phyloP scores from a whole-genome alignment of 2,888 invertebrate genomes.

The Andrena bucephala region DNA sequence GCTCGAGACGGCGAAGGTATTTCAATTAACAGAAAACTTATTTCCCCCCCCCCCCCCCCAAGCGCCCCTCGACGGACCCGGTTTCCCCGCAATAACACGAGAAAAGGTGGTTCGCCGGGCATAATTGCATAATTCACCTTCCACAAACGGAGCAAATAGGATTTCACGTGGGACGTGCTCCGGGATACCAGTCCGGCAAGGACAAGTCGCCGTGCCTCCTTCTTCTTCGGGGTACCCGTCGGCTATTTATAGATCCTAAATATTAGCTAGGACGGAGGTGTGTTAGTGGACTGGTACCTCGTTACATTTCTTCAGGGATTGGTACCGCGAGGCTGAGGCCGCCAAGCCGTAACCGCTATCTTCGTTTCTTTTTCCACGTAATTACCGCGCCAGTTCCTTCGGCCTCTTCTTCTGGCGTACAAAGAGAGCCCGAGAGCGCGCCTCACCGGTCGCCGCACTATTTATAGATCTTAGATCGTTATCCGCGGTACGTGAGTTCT shows the following conservation, averaged over 20 bases:
- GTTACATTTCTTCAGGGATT: slow-evolving; percentile 61
- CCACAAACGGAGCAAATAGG: slow-evolving; percentile 22
- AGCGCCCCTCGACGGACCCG: not conserved
- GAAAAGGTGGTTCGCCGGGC: slow-evolving; percentile 11
- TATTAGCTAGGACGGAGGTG: slow-evolving; percentile 56
- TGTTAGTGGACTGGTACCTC: slow-evolving; percentile 57
- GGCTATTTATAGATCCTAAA: slow-evolving; percentile 69
- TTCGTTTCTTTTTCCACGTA: slow-evolving; percentile 53
- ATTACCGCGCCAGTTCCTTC: slow-evolving; percentile 56
- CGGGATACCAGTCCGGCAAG: slow-evolving; percentile 48
- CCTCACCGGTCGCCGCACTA: slow-evolving; percentile 57
- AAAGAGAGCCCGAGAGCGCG: slow-evolving; percentile 34
- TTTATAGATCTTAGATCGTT: slow-evolving; percentile 75
- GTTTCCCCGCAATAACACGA: not conserved
- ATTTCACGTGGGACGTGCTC: slow-evolving; percentile 2
- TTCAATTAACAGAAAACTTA: no score
- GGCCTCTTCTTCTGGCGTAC: slow-evolving; percentile 52
- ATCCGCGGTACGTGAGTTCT: slow-evolving; percentile 57
- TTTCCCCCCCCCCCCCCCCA: no score
- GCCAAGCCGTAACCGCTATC: slow-evolving; percentile 60
- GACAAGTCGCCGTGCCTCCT: slow-evolving; percentile 27
- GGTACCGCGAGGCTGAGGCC: slow-evolving; percentile 53
- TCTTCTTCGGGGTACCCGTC: slow-evolving; percentile 13
- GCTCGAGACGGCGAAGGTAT: no score
- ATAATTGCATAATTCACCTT: slow-evolving; percentile 56